Percentiles rank a stretch among this genome's conserved stretches.
These are phyloP conservation scores for Periphyllus acericola DNA, from an alignment of 2,888 invertebrate genomes.

Conservation along the genomic window DNA sequence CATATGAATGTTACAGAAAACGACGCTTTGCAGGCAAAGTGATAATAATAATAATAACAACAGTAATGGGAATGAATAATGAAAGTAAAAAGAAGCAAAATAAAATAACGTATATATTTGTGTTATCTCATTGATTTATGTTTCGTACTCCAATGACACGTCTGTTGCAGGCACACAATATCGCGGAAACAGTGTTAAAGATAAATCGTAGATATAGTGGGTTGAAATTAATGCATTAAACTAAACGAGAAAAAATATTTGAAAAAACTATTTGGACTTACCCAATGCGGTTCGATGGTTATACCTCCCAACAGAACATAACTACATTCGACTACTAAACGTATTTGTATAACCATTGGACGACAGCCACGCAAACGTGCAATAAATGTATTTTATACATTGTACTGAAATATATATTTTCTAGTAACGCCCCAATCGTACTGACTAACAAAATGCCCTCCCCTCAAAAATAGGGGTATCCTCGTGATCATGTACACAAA, in stretches of 20 bases:
- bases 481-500: not conserved
- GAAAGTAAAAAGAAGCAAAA: not conserved
- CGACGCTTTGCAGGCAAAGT: not conserved
- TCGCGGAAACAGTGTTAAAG: not conserved
- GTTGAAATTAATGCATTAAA: not conserved
- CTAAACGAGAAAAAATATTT: not conserved
- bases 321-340: not conserved
- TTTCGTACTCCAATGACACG: not conserved
- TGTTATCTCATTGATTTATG: conserved; percentile 39
- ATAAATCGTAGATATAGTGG: not conserved
- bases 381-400: conserved; percentile 48
- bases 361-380: conserved; percentile 4
- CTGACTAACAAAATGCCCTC: conserved; percentile 33
- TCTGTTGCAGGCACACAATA: not conserved
- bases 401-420: conserved; percentile 39
- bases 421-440: conserved; percentile 46
- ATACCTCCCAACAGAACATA: not conserved
- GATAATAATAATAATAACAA: conserved; percentile 12
- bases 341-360: not conserved
- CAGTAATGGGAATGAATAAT: not conserved
- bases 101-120: not conserved
- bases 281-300: not conserved
- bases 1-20: not conserved
- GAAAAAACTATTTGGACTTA: not conserved
- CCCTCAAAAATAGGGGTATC: conserved; percentile 26